Conservation (phyloP, 2,888 invertebrate genomes). For the Smittia sp. region DNA sequence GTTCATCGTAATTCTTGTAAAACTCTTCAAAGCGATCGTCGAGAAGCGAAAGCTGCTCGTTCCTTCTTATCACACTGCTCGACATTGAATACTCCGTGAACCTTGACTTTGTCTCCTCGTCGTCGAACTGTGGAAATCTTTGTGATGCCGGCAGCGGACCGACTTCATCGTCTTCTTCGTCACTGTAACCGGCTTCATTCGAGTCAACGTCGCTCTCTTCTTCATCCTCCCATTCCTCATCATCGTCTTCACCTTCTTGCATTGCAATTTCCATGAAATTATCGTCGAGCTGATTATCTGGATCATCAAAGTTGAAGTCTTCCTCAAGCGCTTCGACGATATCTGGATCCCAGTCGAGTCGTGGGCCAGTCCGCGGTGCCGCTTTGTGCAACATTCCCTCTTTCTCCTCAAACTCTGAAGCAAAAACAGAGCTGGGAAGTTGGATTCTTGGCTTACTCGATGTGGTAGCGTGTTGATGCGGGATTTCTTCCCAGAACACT, state of each 20-base stretch:
- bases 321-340: slow-evolving; percentile 90
- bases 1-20: slow-evolving; percentile 82
- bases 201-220: slow-evolving; percentile 49
- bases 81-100: slow-evolving; percentile 94
- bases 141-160: slow-evolving; percentile 54
- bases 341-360: slow-evolving; percentile 84
- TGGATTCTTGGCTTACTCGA: slow-evolving; percentile 52
- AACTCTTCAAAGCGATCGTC: slow-evolving; percentile 88
- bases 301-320: slow-evolving; percentile 82
- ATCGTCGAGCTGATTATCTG: slow-evolving; percentile 83
- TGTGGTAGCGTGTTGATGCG: slow-evolving; percentile 45
- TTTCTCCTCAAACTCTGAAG: slow-evolving; percentile 80
- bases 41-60: slow-evolving; percentile 74
- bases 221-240: slow-evolving; percentile 45
- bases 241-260: slow-evolving; percentile 43
- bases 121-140: slow-evolving; percentile 46
- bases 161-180: slow-evolving; percentile 49
- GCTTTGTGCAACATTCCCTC: slow-evolving; percentile 60
- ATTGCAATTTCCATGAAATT: slow-evolving; percentile 81
- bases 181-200: slow-evolving; percentile 53
- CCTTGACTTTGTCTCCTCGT: slow-evolving; percentile 79
- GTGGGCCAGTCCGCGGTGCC: slow-evolving; percentile 53
- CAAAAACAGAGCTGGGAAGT: slow-evolving; percentile 86
- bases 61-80: slow-evolving; percentile 83
- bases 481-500: slow-evolving; percentile 53